Evolutionary conservation across 2,113 vertebrate species (phyloP).

Genomic region (Mobula hypostoma): DNA sequence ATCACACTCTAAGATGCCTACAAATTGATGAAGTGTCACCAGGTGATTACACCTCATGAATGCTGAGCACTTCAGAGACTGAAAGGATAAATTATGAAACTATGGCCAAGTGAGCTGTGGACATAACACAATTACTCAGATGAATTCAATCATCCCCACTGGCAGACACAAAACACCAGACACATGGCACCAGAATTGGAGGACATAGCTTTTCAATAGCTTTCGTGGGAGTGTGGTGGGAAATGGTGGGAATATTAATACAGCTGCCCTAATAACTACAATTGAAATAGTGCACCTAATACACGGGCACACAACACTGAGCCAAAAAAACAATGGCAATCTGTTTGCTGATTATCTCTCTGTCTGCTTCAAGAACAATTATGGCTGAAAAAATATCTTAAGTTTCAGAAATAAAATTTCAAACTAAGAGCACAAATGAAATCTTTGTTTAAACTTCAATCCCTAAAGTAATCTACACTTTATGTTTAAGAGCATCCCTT

Average conservation of each 20-base stretch:
- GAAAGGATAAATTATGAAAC: conserved; percentile 39
- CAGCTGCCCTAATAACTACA: neutral
- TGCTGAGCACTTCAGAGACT: conserved; percentile 39
- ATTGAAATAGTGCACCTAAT: neutral
- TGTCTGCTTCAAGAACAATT: neutral
- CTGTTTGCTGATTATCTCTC: neutral
- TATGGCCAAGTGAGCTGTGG: conserved; percentile 12
- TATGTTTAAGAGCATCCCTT: no score
- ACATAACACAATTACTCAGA: neutral
- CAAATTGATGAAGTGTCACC: conserved; percentile 50
- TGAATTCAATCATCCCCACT: neutral
- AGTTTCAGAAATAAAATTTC: neutral
- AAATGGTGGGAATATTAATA: neutral
- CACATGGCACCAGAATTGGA: neutral
- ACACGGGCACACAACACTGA: neutral
- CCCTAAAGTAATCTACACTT: neutral
- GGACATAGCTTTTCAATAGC: neutral
- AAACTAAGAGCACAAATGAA: no score
- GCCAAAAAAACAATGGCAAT: neutral
- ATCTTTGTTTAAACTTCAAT: neutral
- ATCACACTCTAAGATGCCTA: conserved; percentile 43
- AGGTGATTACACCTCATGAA: conserved; percentile 31
- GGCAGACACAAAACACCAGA: neutral
- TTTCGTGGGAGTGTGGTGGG: neutral
- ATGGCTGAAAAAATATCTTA: neutral